Evolutionary conservation across 2,113 vertebrate species (phyloP), one percentile per base, ranked within the genome.

Genomic region (Morone saxatilis): DNA sequence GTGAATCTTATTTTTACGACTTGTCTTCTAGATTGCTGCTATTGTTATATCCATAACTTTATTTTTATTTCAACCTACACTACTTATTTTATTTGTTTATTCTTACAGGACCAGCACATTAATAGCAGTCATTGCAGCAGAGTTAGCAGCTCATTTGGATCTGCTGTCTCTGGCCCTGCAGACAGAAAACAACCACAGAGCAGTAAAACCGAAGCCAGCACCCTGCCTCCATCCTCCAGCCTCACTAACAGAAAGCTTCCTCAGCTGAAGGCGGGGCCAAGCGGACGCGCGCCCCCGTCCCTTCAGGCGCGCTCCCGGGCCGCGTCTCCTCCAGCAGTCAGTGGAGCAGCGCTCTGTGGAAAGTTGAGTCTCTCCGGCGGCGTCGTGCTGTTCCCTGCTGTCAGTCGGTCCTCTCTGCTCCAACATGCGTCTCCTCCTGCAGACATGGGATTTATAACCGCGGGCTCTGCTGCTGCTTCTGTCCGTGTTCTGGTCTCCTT

Each of bases 191-290:
- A 31, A 31, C 31, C 31, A 31, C 31, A 31, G 31, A 31, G 31
- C 31, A 31, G 31, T 31, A 31, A 31, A 31, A 31, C 31, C 31
- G 1, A 31, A 31, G 2, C 31, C 31, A 31, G 31, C 31, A 31
- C 31, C 31, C 31, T 31, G 31, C 31, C 31, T 31, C 31, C 31
- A 31, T 31, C 31, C 2, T 25, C 14, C 57, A 7, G 19, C 17
- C 6, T 5, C 84, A 84, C 82, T 67, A 83, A 45, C 8, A 63
- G 59, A 84, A 45, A 40, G 19, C 63, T 1, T 12, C 40, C 25
- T 48, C 14, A 0, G 7, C 17, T 43, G 85, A 67, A 13, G 91
- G 91, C 87, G 87, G 65, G 83, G 85, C 78, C 75, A 59, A 3
- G 50, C 10, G 10, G 45, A 43, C 1, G 77, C 85, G 76, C 89